phyloP scores from a whole-genome alignment of 2,888 invertebrate genomes.

The Palloptera scutellata region DNA sequence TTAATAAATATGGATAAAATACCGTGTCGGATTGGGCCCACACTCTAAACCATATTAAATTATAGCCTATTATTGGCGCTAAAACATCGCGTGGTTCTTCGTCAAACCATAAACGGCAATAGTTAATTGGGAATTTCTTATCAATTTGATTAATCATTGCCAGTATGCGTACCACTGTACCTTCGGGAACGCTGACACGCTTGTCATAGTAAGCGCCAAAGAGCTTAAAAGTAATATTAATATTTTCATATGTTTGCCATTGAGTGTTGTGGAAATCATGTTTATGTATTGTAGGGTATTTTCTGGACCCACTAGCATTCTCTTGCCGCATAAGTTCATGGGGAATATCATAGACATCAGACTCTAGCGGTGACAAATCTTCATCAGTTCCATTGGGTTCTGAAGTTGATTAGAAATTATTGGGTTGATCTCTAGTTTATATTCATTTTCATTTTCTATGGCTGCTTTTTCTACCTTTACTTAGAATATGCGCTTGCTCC shows the following conservation, averaged over 20 bases:
- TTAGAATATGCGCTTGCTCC: too few species aligned
- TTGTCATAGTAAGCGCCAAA: conserved; percentile 89
- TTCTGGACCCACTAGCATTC: too few species aligned
- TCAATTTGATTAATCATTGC: conserved; percentile 87
- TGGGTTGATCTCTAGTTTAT: too few species aligned
- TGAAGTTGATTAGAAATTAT: too few species aligned
- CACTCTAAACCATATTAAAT: conserved; percentile 87
- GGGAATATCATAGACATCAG: too few species aligned
- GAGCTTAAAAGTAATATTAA: conserved; percentile 83
- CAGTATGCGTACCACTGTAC: conserved; percentile 80
- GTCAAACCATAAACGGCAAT: conserved; percentile 88
- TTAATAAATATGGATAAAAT: conserved; percentile 85
- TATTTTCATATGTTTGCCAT: conserved; percentile 83
- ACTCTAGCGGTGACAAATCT: too few species aligned
- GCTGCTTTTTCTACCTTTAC: too few species aligned
- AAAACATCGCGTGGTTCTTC: conserved; percentile 78
- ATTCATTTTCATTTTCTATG: too few species aligned
- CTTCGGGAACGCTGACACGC: conserved; percentile 71
- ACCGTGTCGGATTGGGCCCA: conserved; percentile 85
- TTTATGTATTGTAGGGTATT: too few species aligned
- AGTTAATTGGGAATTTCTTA: conserved; percentile 63
- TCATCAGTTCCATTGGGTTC: too few species aligned
- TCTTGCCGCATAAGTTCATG: too few species aligned
- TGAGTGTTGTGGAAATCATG: conserved; percentile 91
- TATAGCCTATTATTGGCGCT: conserved; percentile 82